phyloP scores from a whole-genome alignment of 2,797 vertebrate species.

The Thalassophryne amazonica region DNA sequence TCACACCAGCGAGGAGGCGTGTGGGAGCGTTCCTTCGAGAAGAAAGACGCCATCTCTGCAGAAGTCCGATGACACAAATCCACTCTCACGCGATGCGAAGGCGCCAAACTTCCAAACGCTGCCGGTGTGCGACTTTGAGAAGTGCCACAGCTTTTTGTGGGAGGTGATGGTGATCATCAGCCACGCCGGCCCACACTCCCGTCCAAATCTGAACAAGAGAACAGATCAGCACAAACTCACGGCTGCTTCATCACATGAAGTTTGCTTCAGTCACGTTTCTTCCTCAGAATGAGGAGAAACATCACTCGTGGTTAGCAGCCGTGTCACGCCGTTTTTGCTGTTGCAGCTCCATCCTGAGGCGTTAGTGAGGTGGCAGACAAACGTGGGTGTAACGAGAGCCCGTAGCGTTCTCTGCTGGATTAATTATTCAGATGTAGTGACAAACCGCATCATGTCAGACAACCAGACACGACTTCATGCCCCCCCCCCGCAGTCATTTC shows the following conservation, averaged over 20 bases:
- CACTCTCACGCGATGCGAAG: slow-evolving; percentile 32
- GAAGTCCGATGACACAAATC: slow-evolving; percentile 38
- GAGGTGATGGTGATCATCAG: slow-evolving; percentile 62
- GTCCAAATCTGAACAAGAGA: slow-evolving; percentile 11
- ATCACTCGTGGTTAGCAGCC: too few relatives aligned
- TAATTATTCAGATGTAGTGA: slow-evolving; percentile 38
- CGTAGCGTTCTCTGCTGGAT: slow-evolving; percentile 16
- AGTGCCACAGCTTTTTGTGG: slow-evolving; percentile 57
- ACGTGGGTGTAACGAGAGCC: slow-evolving; percentile 30
- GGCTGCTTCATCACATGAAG: slow-evolving; percentile 4
- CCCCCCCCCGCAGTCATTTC: slow-evolving; percentile 39
- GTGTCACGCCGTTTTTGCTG: too few relatives aligned
- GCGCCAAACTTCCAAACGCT: slow-evolving; percentile 31
- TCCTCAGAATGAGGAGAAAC: neutral
- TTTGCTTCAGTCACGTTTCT: neutral
- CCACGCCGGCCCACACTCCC: slow-evolving; percentile 41
- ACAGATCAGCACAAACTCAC: slow-evolving; percentile 12
- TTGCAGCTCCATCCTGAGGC: neutral
- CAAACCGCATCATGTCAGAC: slow-evolving; percentile 60
- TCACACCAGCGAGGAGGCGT: slow-evolving; percentile 18
- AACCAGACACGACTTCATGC: slow-evolving; percentile 65
- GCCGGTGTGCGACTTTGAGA: slow-evolving; percentile 32
- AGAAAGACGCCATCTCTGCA: neutral
- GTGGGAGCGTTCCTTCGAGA: slow-evolving; percentile 13
- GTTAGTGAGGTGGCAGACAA: neutral